Conservation (phyloP, 2,797 vertebrate genomes). For the Falco concolor region DNA sequence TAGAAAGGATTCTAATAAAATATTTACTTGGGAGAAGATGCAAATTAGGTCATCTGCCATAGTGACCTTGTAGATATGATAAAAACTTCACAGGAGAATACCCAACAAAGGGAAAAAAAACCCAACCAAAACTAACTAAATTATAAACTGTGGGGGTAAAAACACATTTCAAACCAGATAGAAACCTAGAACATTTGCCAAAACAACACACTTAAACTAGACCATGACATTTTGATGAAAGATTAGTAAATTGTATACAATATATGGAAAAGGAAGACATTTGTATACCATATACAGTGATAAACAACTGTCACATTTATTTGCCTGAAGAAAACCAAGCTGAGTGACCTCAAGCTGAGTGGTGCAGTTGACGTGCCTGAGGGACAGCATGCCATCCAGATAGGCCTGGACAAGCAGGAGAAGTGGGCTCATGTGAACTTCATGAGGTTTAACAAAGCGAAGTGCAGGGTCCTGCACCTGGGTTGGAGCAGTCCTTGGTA, state of each 20-base stretch:
- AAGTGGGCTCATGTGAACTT: not conserved
- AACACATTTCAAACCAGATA: not conserved
- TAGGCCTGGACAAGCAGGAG: not conserved
- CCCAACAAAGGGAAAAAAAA: not conserved
- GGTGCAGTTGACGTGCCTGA: accelerated
- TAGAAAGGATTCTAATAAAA: not conserved
- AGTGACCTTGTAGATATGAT: not conserved
- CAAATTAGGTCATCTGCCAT: not conserved
- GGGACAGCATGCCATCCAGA: not conserved
- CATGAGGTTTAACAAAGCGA: not conserved
- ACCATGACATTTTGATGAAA: not conserved
- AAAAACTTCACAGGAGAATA: not conserved
- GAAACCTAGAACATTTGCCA: not conserved
- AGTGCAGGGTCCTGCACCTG: not conserved
- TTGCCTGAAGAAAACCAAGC: not conserved
- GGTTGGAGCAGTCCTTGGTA: accelerated
- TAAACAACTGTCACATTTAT: not conserved
- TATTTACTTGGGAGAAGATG: not conserved
- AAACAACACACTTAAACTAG: not conserved
- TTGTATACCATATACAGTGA: not conserved
- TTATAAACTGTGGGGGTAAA: not conserved
- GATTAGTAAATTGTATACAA: not conserved
- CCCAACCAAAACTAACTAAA: not conserved
- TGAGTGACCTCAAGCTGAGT: not conserved
- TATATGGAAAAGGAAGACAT: not conserved